Conservation (phyloP, 1,140 invertebrate species). For the Amphibalanus amphitrite region DNA sequence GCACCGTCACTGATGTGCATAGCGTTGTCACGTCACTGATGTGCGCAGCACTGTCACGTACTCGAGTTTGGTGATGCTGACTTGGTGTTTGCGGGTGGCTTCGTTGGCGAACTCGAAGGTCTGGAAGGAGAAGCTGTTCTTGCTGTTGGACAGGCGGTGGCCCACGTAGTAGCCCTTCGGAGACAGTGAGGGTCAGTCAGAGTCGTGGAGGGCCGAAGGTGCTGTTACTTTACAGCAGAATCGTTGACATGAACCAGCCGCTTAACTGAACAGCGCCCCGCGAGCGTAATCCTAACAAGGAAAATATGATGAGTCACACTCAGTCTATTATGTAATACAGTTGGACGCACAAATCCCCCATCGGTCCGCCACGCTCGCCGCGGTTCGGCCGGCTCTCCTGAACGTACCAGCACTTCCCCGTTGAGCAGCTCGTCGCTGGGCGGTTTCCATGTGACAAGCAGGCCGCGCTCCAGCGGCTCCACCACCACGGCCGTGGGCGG, state of each 20-base stretch:
- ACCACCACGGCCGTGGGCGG: constrained; percentile 53
- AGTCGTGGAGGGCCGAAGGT: too few species aligned
- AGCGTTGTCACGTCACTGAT: too few species aligned
- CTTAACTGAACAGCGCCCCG: too few species aligned
- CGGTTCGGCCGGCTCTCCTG: too few species aligned
- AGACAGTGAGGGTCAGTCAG: background rate
- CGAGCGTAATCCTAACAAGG: constrained; percentile 9
- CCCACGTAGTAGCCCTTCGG: constrained; percentile 68
- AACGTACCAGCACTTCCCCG: constrained; percentile 53
- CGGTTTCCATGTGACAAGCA: constrained; percentile 86
- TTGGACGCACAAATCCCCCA: too few species aligned
- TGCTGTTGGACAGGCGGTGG: constrained; percentile 68
- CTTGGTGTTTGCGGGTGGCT: constrained; percentile 64
- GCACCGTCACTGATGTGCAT: too few species aligned
- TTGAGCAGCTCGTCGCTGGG: constrained; percentile 78
- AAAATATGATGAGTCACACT: too few species aligned
- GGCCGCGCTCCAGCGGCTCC: constrained; percentile 73
- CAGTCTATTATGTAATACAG: too few species aligned
- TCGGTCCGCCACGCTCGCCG: too few species aligned
- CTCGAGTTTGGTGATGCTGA: constrained; percentile 63
- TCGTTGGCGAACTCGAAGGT: constrained; percentile 81
- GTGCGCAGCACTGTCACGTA: constrained; percentile 22
- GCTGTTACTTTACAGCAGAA: too few species aligned
- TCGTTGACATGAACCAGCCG: too few species aligned
- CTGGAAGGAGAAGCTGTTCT: constrained; percentile 79